Percentiles rank a stretch among this genome's conserved stretches.
These are phyloP conservation scores for Yoshiicerus persimilis DNA, from an alignment of 1,140 invertebrate species.

Conservation along the genomic window DNA sequence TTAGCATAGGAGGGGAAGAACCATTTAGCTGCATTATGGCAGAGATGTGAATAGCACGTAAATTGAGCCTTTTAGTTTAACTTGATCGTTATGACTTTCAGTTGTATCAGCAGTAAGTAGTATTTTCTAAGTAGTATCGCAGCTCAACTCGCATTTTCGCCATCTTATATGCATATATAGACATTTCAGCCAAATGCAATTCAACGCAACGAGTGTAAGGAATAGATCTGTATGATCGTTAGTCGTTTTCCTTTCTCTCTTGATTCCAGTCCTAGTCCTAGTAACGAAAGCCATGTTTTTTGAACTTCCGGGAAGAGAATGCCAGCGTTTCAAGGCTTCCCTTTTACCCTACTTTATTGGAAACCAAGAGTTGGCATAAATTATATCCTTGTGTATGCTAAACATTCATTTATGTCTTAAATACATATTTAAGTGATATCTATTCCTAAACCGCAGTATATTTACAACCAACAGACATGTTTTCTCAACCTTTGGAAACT, in stretches of 20 bases:
- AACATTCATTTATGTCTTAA: neutral
- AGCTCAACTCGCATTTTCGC: neutral
- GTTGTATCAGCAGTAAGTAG: neutral
- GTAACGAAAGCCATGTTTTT: neutral
- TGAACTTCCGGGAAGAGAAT: neutral
- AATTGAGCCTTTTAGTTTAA: slow-evolving; percentile 18
- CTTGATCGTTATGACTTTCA: neutral
- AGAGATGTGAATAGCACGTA: slow-evolving; percentile 12
- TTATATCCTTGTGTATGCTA: neutral
- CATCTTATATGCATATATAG: neutral
- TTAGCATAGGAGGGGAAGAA: neutral
- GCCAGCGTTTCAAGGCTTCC: neutral
- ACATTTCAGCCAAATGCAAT: neutral
- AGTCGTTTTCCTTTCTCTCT: neutral
- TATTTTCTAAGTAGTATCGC: neutral
- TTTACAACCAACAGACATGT: neutral
- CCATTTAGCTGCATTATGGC: slow-evolving; percentile 19
- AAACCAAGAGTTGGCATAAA: neutral
- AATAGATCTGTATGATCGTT: neutral
- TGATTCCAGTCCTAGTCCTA: neutral
- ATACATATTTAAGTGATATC: too few species aligned
- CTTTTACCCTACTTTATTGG: neutral
- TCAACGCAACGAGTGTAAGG: neutral
- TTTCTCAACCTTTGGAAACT: too few species aligned
- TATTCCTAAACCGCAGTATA: too few species aligned